Percentiles rank a stretch among this genome's conserved stretches.
phyloP scores from a whole-genome alignment of 2,113 vertebrate genomes.

The Hydropotes inermis region DNA sequence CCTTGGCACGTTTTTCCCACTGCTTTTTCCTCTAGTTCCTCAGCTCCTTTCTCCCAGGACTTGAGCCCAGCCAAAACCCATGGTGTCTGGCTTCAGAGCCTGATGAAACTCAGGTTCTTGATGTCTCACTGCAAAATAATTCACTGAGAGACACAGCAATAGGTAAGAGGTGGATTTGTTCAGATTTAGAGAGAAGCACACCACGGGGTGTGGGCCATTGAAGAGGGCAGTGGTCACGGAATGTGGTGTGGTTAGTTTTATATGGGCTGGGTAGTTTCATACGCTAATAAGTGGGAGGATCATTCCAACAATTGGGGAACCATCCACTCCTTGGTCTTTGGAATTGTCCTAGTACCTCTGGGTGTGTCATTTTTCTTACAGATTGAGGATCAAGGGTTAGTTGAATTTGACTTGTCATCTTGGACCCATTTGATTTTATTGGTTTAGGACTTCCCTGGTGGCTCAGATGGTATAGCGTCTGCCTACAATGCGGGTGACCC shows the following conservation, averaged over 20 bases:
- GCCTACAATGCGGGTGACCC: fast-evolving
- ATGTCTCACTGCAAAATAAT: background rate
- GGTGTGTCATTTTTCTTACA: background rate
- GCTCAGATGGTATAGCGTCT: background rate
- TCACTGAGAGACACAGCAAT: background rate
- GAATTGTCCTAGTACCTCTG: background rate
- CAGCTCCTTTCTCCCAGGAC: background rate
- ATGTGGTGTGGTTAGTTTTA: background rate
- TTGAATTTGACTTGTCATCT: background rate
- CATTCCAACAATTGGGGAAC: background rate
- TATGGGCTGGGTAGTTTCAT: background rate
- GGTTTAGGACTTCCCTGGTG: background rate
- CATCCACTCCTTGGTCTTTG: background rate
- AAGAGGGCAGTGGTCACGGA: background rate
- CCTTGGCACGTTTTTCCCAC: background rate
- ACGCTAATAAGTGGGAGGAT: background rate
- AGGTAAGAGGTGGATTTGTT: background rate
- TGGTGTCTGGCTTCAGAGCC: background rate
- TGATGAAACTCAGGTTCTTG: background rate
- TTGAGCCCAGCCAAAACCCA: background rate
- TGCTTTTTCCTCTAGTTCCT: background rate
- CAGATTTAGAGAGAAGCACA: background rate
- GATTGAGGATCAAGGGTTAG: background rate
- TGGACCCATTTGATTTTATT: background rate
- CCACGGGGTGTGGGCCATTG: background rate